Evolutionary conservation across 2,797 vertebrate genomes (phyloP), one percentile per base, ranked within the genome.

Genomic region (Hafferia zeledoni): DNA sequence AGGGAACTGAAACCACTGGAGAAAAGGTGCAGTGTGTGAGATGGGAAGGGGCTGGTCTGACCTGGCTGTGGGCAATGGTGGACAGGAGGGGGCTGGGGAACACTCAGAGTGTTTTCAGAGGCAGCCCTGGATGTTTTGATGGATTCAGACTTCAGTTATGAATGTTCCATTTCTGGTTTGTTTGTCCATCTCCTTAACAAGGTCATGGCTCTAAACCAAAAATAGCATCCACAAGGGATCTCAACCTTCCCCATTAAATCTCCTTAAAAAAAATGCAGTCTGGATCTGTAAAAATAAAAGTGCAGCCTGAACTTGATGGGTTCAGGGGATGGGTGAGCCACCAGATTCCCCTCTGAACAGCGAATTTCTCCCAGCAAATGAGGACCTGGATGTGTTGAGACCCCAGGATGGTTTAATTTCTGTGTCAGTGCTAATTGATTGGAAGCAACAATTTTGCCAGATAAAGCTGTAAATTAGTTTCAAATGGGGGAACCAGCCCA

Each of bases 381-480:
- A 79, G 56, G 89, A 83, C 41, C 92, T 61, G 71, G 23, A 2
- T 23, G 74, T 5, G 33, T 28, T 17, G 11, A 49, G 95, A 91
- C 95, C 96, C 92, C 91, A 6, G 93, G 80, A 80, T 2, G 64
- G 67, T 95, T 95, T 95, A 93, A 95, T 97, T 96, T 96, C 93
- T 96, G 93, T 90, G 78, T 93, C 96, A 94, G 87, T 10, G 92
- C 92, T 98, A 98, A 97, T 97, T 97, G 97, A 96, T 97, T 96
- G 93, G 97, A 97, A 98, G 97, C 97, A 97, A 96, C 89, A 90
- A 94, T 96, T 89, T 81, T 94, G 95, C 95, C 96, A 95, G 97
- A 96, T 93, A 95, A 97, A 97, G 97, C 95, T 96, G 97, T 97
- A 97, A 97, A 97, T 97, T 94, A 95, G 96, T 97, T 97, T 97